Base-by-base conservation (phyloP, 1,140 invertebrate genomes). In the Diorhabda elongata region DNA sequence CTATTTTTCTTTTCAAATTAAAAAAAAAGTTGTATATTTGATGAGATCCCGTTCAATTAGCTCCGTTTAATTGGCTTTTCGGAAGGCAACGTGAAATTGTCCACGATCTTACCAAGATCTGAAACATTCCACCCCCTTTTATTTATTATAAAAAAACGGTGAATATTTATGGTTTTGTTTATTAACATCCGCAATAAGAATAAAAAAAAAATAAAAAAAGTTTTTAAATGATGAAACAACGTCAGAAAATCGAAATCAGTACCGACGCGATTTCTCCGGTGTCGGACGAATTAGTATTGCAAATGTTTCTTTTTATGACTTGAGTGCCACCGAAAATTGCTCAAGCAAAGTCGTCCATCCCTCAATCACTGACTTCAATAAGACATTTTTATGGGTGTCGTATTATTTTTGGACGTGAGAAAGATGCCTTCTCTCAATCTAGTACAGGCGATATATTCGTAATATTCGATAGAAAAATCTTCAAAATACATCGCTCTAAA, bases 1-100 rank as follows among this genome's bases (percentile, higher is more conserved):
- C 69, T 67, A 67, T 67, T 70, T 70, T 70, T 66, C 64, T 70
- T 58, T 63, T 59, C 47, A 70, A 66, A 66, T 70, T 66, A 70
- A 70, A 69, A 52, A 26, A 68, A 70, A 70, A 70, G 69, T 70
- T 70, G 42, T 61, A 63, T 70, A 70, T 64, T 70, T 70, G 69
- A 70, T 67, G 69, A 66, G 69, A 26, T 52, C 5, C 65, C 65
- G 67, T 61, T 70, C 69, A 67, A 70, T 70, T 66, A 61, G 65
- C 58, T 58, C 44, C 11, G 65, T 47, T 61, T 70, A 70, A 70
- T 70, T 70, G 69, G 59, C 52, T 67, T 63, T 66, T 42, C 58
- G 61, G 61, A 44, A 44, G 56, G 45, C 61, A 43, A 44, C 52
- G 66, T 66, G 60, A 67, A 67, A 61, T 42, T 61, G 42, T n/a